phyloP scores from a whole-genome alignment of 2,888 invertebrate species.

The Leptinotarsa tumamoca region DNA sequence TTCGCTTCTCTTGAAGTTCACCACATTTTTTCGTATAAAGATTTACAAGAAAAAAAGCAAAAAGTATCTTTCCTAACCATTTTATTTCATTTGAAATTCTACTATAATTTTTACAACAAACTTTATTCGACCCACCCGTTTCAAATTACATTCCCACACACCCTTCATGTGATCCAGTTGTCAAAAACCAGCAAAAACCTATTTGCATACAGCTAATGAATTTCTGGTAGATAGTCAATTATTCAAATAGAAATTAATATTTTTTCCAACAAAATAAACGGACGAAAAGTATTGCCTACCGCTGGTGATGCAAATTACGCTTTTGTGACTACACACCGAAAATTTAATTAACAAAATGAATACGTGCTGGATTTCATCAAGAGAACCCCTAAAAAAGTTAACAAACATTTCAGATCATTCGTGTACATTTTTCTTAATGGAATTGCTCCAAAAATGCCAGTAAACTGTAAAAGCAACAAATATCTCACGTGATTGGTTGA shows the following conservation, averaged over 20 bases:
- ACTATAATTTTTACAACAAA: too few species aligned
- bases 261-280: not conserved
- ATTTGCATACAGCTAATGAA: not conserved
- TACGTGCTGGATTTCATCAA: not conserved
- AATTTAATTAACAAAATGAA: not conserved
- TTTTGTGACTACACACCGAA: not conserved
- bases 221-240: conserved; percentile 2
- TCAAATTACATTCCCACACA: not conserved
- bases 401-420: not conserved
- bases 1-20: too few species aligned
- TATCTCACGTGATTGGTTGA: too few species aligned
- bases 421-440: too few species aligned
- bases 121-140: not conserved
- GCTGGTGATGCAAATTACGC: not conserved
- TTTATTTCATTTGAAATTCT: too few species aligned
- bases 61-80: too few species aligned
- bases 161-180: not conserved
- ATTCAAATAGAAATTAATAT: not conserved
- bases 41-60: too few species aligned
- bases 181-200: not conserved
- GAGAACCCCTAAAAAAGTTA: not conserved
- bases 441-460: too few species aligned
- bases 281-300: not conserved
- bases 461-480: too few species aligned
- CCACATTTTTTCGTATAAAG: too few species aligned